Evolutionary conservation across 92 coral and sea anemone species (phyloP), one percentile per base, ranked within the genome.

Genomic region (Actinostola sp.): DNA sequence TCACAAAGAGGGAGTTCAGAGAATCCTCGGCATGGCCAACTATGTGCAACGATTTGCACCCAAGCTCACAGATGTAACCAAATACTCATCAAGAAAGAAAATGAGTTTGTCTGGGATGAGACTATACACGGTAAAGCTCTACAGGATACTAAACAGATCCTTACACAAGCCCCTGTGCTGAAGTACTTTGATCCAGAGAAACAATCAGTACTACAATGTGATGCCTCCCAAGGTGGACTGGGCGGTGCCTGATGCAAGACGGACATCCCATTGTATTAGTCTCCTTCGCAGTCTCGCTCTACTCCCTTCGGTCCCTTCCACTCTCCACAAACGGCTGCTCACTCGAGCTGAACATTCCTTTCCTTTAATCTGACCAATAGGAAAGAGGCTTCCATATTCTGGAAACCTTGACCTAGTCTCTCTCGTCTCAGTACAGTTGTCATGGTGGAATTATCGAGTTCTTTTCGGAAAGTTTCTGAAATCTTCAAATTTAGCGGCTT

Each of bases 151-250:
- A n/a, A n/a, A n/a, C n/a, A 70, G 43, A 50, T 61, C 27, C 52
- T 83, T 26, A 46, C 83, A 12, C 15, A 62, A 70, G 65, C 72
- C 48, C 91, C 81, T 31, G 84, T 86, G 21, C 74, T 87, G 11
- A 82, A 72, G 41, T 87, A 70, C 67, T 87, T 87, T 46, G 81
- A 87, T 48, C 84, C 84, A 61, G 59, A 58, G 20, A 51, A 73
- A 26, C 49, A 41, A 23, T 44, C 80, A 23, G 75, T 63, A 1
- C 92, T 82, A 35, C 84, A 82, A 56, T 78, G 88, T 60, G 88
- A 82, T 63, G 79, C 88, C 15, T 66, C 78, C 17, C 52, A 46
- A 71, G 61, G 60, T 61, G 86, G 86, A 33, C 64, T 85, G 27
- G 90, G 86, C 11, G 78, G 24, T 73, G 82, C 53, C 60, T 85